These are phyloP conservation scores for Argyresthia albistria DNA, from an alignment of 2,888 invertebrate species.

Conservation along the genomic window DNA sequence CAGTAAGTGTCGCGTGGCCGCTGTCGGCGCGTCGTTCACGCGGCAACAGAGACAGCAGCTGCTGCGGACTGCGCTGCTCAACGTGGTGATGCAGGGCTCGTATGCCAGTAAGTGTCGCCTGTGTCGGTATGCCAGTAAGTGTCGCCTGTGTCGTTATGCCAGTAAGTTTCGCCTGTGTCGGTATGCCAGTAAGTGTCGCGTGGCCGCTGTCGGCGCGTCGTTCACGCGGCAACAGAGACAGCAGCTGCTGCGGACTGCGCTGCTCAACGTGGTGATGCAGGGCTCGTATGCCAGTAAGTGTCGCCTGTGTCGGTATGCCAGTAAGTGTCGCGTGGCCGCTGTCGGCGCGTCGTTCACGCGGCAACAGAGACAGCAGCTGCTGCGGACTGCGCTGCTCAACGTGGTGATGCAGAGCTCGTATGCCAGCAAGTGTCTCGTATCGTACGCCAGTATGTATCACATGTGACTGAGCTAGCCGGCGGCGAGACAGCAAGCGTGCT, in stretches of 20 bases:
- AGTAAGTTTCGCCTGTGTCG: background rate
- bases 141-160: slow-evolving; percentile 26
- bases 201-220: slow-evolving; percentile 53
- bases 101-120: slow-evolving; percentile 16
- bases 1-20: slow-evolving; percentile 9
- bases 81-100: slow-evolving; percentile 47
- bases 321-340: slow-evolving; percentile 21
- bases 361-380: slow-evolving; percentile 45
- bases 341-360: slow-evolving; percentile 57
- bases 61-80: slow-evolving; percentile 36
- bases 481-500: no score
- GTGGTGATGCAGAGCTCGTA: slow-evolving; percentile 55
- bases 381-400: slow-evolving; percentile 42
- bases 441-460: no score
- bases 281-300: slow-evolving; percentile 31
- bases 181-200: slow-evolving; percentile 28
- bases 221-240: slow-evolving; percentile 55
- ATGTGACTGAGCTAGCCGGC: no score
- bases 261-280: slow-evolving; percentile 57
- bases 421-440: slow-evolving; percentile 33
- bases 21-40: slow-evolving; percentile 55
- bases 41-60: slow-evolving; percentile 50
- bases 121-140: slow-evolving; percentile 27
- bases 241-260: slow-evolving; percentile 35
- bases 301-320: background rate